These are phyloP conservation scores for Anoplophora glabripennis DNA, from an alignment of 1,140 invertebrate genomes.

Conservation along the genomic window DNA sequence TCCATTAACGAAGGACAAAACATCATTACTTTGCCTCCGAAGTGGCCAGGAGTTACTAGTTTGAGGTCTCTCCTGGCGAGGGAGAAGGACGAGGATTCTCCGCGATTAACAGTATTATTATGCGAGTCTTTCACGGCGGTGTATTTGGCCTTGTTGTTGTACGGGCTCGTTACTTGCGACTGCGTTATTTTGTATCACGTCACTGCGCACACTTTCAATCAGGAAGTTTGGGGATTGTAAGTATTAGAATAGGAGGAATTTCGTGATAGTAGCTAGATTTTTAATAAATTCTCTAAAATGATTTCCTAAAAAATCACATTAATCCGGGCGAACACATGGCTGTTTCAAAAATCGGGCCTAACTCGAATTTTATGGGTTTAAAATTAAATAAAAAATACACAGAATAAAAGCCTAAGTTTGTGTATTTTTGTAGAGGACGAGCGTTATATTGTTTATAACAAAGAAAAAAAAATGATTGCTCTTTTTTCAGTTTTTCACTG, in stretches of 20 bases:
- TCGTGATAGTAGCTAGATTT: no score
- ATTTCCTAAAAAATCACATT: no score
- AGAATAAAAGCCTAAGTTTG: no score
- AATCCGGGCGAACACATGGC: no score
- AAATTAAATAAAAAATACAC: no score
- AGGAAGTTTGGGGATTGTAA: slow-evolving; percentile 68
- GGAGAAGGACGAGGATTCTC: slow-evolving; percentile 95
- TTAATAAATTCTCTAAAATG: no score
- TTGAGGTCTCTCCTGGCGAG: slow-evolving; percentile 83
- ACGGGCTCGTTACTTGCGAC: slow-evolving; percentile 92
- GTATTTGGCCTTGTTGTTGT: slow-evolving; percentile 88
- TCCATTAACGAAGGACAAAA: slow-evolving; percentile 65
- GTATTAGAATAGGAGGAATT: slow-evolving; percentile 4
- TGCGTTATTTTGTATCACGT: slow-evolving; percentile 88
- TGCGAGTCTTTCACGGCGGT: slow-evolving; percentile 92
- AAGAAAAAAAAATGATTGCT: no score
- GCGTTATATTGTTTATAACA: no score
- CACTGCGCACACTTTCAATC: slow-evolving; percentile 78
- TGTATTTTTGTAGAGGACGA: no score
- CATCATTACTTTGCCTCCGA: slow-evolving; percentile 69
- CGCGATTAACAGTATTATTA: slow-evolving; percentile 86
- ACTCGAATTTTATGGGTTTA: no score
- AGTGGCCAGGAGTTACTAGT: slow-evolving; percentile 87
- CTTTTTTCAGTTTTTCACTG: no score
- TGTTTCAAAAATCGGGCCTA: no score